phyloP scores from a whole-genome alignment of 2,113 vertebrate genomes.

The Hydrolagus affinis region DNA sequence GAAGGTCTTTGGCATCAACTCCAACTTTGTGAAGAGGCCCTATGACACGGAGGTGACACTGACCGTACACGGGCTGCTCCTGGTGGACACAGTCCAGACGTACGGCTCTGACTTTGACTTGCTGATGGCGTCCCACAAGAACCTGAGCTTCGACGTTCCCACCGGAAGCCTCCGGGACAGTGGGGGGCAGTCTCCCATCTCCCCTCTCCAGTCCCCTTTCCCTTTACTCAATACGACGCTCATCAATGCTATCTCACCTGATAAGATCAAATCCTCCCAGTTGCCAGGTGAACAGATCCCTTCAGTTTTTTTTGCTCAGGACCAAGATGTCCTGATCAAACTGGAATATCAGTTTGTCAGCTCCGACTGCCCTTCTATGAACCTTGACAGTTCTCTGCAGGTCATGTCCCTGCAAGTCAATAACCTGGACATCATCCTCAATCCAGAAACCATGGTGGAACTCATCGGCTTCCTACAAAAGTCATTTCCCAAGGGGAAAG shows the following conservation, averaged over 20 bases:
- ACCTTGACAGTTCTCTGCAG: constrained; percentile 83
- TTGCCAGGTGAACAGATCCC: neutral
- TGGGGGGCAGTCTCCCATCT: constrained; percentile 72
- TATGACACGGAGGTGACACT: constrained; percentile 87
- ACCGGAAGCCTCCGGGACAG: constrained; percentile 84
- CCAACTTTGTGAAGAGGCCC: constrained; percentile 88
- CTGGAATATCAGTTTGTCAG: constrained; percentile 95
- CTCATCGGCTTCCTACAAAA: constrained; percentile 91
- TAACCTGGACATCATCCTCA: constrained; percentile 92
- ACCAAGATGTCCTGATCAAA: constrained; percentile 85
- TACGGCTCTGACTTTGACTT: constrained; percentile 94
- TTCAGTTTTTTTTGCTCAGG: constrained; percentile 43
- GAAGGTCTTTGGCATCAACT: constrained; percentile 91
- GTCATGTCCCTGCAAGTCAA: constrained; percentile 88
- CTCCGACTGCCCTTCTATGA: constrained; percentile 90
- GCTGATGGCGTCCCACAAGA: constrained; percentile 91
- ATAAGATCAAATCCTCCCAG: neutral
- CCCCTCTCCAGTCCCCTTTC: constrained; percentile 38
- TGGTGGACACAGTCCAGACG: constrained; percentile 92
- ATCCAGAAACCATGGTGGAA: constrained; percentile 95
- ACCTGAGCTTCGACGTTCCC: constrained; percentile 86
- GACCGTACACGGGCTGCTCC: constrained; percentile 83
- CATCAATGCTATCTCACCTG: neutral
- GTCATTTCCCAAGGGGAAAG: constrained; percentile 87
- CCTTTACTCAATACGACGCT: constrained; percentile 41